A percentile compares a stretch with the other conserved stretches of the same genome.
These are phyloP conservation scores for Drosophila dives DNA, from an alignment of 2,888 invertebrate species.

Conservation along the genomic window DNA sequence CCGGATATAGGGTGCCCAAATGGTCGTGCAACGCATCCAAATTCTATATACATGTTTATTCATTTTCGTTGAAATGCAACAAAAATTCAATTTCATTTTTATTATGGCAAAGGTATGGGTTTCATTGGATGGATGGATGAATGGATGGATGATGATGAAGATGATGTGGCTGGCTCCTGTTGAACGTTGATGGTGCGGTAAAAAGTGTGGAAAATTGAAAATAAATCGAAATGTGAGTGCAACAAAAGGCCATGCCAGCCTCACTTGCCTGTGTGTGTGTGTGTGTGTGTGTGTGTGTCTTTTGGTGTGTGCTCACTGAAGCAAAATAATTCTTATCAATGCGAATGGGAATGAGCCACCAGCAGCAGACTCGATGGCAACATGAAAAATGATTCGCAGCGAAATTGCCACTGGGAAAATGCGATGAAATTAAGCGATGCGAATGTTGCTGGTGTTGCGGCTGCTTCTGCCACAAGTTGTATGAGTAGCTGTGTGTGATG, in stretches of 20 bases:
- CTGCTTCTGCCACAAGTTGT: neutral
- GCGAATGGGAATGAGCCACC: constrained; percentile 37
- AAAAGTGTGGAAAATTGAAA: constrained; percentile 80
- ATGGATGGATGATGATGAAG: constrained; percentile 36
- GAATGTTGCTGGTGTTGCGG: constrained; percentile 3
- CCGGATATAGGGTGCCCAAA: constrained; percentile 96
- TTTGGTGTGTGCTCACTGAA: constrained; percentile 52
- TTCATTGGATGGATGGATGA: constrained; percentile 39
- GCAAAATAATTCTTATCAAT: constrained; percentile 77
- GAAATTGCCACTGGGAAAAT: constrained; percentile 46
- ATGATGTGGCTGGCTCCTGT: constrained; percentile 11
- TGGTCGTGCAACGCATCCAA: constrained; percentile 98
- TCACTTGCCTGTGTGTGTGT: constrained; percentile 1
- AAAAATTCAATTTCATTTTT: constrained; percentile 82
- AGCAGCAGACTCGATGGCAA: constrained; percentile 35
- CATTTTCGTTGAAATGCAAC: constrained; percentile 58
- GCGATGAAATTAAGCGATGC: constrained; percentile 8
- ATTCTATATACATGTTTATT: constrained; percentile 87
- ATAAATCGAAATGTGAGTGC: constrained; percentile 80
- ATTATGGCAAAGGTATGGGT: constrained; percentile 68
- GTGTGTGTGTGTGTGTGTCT: constrained; percentile 10
- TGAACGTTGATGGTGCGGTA: constrained; percentile 57
- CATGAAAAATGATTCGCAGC: constrained; percentile 69
- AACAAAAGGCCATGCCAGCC: constrained; percentile 63
- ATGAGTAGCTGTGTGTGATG: constrained; percentile 41